Evolutionary conservation across 2,888 invertebrate genomes (phyloP).

Genomic region (Eumacrocentrus americanus): DNA sequence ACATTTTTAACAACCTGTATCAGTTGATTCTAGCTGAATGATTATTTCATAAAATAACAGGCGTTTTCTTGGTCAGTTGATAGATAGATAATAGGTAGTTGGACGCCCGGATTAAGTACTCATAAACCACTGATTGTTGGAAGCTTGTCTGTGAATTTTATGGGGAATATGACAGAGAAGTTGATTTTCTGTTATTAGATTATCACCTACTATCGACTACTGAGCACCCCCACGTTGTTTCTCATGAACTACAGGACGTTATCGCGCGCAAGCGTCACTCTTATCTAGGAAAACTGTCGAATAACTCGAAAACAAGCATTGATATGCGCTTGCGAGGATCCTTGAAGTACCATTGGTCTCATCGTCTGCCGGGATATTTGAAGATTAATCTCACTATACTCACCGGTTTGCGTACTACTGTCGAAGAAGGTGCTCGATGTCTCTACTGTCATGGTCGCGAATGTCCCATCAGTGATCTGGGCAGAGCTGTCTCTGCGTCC

Average conservation of each 20-base stretch:
- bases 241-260: constrained; percentile 37
- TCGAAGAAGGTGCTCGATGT: constrained; percentile 92
- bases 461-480: constrained; percentile 89
- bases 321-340: constrained; percentile 16
- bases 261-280: constrained; percentile 35
- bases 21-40: no score
- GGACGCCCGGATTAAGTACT: no score
- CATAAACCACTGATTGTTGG: no score
- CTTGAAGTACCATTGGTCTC: neutral
- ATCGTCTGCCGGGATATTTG: no score
- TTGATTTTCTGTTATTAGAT: neutral
- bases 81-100: no score
- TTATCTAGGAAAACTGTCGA: neutral
- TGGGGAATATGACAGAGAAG: constrained; percentile 5
- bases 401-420: constrained; percentile 91
- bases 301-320: no score
- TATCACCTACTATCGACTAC: constrained; percentile 49
- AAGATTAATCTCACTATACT: no score
- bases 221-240: constrained; percentile 50
- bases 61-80: no score
- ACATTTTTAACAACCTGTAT: no score
- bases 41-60: no score
- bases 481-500: constrained; percentile 85
- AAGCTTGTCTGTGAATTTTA: neutral
- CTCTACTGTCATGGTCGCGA: constrained; percentile 91